These are phyloP conservation scores for Microcebus griseorufus DNA, from an alignment of 2,113 vertebrate genomes.

Conservation along the genomic window DNA sequence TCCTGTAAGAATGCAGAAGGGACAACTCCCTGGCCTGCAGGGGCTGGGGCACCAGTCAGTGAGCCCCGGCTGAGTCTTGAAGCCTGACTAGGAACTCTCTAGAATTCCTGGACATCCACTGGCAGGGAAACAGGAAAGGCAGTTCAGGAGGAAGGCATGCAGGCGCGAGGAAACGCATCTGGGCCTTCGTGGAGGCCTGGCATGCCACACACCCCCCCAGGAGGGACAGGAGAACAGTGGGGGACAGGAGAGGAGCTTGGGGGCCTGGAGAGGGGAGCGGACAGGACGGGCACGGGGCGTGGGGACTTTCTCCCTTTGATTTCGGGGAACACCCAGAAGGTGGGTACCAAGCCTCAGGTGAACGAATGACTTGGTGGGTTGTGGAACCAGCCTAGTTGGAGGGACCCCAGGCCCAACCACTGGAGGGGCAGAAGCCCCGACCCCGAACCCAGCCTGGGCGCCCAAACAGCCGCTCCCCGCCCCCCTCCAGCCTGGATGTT, in stretches of 20 bases:
- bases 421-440: neutral
- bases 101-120: neutral
- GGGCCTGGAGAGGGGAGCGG: neutral
- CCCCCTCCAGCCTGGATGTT: conserved; percentile 78
- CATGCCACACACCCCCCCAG: no score
- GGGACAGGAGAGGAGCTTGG: neutral
- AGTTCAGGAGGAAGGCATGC: neutral
- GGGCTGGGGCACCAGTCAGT: neutral
- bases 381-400: neutral
- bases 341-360: neutral
- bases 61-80: neutral
- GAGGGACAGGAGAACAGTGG: neutral
- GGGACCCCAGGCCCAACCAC: neutral
- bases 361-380: neutral
- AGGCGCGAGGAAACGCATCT: accelerated
- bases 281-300: neutral
- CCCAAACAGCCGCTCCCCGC: conserved; percentile 23
- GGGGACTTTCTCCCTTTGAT: neutral
- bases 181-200: neutral
- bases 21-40: neutral
- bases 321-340: neutral
- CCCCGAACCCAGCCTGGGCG: neutral
- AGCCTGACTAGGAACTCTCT: neutral
- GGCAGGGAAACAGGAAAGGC: neutral
- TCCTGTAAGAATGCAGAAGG: neutral